Base-by-base conservation (phyloP, 2,888 invertebrate species). In the Osmoderma eremita region DNA sequence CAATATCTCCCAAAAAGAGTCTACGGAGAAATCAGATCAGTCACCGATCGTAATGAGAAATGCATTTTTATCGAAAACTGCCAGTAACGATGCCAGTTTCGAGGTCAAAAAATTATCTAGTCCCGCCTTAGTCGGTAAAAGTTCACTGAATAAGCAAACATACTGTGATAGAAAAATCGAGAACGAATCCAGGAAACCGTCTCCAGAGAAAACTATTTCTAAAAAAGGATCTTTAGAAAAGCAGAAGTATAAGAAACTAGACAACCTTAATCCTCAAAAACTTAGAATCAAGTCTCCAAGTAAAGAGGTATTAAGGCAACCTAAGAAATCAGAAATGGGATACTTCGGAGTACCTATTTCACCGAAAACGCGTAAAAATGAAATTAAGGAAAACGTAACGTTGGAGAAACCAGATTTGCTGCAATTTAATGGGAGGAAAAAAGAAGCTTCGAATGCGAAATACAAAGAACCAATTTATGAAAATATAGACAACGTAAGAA, bases 311-410 rank as follows among this genome's bases (percentile, higher is more conserved):
- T 70, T 82, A 42, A 74, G 82, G 67, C 80, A 81, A 71, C 82
- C 81, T 2, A 81, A 78, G 70, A 78, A 78, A 67, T 81, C 81
- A 0, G 81, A 82, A 75, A 80, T 82, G 81, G 79, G 80, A 1
- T 82, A 82, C 63, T 82, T 82, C 66, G 82, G 82, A 20, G 75
- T 81, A 0, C 75, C 77, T 41, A 69, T 75, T 2, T 76, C 78
- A 6, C 78, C 78, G 3, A 78, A 77, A 70, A 70, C 75, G 6
- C 18, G 50, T 0, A 74, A 70, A 65, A 22, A 15, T 24, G 38
- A 68, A 30, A 50, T 49, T 62, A 49, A 56, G 22, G 15, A 72
- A 70, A 72, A 63, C 45, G 75, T 74, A 65, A 62, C 75, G 22
- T 63, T 70, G 1, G 77, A 80, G n/a, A 79, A 79, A 73, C 78